These are phyloP conservation scores for Echeneis naucrates DNA, from an alignment of 2,797 vertebrate species.

Conservation along the genomic window DNA sequence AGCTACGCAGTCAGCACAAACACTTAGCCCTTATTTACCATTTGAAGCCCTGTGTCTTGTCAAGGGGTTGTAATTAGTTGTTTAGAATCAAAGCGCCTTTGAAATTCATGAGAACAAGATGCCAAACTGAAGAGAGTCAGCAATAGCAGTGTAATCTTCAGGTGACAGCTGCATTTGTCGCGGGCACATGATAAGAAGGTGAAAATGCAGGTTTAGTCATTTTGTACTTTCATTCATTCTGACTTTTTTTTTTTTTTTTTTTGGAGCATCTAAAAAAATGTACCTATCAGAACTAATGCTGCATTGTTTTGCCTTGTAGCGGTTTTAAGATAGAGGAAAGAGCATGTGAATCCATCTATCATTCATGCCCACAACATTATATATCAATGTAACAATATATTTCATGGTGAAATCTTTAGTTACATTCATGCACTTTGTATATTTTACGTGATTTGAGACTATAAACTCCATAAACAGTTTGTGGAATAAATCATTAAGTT, in stretches of 20 bases:
- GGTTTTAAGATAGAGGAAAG: background rate
- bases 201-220: background rate
- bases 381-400: too few relatives aligned
- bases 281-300: background rate
- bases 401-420: too few relatives aligned
- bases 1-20: background rate
- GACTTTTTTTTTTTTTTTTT: constrained; percentile 1
- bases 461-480: background rate
- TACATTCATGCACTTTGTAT: background rate
- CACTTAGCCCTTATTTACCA: background rate
- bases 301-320: background rate
- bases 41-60: background rate
- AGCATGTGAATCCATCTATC: background rate
- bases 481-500: background rate
- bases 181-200: background rate
- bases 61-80: background rate
- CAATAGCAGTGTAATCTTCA: background rate
- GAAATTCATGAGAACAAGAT: background rate
- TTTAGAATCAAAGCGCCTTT: background rate
- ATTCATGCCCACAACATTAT: background rate
- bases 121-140: background rate
- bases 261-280: too few relatives aligned
- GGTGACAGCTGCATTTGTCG: background rate
- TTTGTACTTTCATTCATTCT: background rate
- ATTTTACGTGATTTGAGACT: background rate